These are phyloP conservation scores for Panurus biarmicus DNA, from an alignment of 2,113 vertebrate genomes.

Conservation along the genomic window DNA sequence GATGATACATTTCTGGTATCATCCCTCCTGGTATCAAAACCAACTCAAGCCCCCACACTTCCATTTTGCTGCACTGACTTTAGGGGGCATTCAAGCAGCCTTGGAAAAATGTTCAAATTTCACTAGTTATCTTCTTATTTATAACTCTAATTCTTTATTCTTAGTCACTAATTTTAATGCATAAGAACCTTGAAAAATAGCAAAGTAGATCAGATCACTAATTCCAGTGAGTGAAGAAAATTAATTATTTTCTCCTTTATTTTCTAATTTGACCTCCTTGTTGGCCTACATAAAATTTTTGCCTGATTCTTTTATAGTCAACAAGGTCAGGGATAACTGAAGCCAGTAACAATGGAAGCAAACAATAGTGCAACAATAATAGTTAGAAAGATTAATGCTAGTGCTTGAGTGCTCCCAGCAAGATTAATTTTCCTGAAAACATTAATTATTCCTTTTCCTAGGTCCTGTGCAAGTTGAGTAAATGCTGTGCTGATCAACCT, in stretches of 20 bases:
- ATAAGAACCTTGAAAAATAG: conserved; percentile 13
- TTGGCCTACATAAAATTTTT: conserved; percentile 33
- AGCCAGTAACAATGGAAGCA: neutral
- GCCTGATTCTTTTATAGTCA: neutral
- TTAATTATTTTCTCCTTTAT: neutral
- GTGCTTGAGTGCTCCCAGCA: neutral
- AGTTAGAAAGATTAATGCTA: conserved; percentile 23
- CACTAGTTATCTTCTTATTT: neutral
- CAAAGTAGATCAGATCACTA: conserved; percentile 50
- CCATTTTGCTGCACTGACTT: neutral
- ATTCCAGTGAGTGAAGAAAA: conserved; percentile 22
- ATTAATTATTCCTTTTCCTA: conserved; percentile 8
- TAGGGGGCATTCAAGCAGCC: neutral
- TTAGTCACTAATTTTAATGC: neutral
- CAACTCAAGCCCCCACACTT: neutral
- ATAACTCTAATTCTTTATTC: neutral
- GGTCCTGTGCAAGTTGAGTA: neutral
- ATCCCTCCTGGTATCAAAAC: neutral
- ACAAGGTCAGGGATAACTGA: conserved; percentile 3
- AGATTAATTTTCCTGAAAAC: conserved; percentile 28
- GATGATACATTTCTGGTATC: neutral
- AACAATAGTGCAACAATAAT: neutral
- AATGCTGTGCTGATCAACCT: neutral
- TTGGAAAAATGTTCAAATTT: neutral
- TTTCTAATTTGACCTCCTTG: conserved; percentile 27